These are phyloP conservation scores for Drosophila ficusphila DNA, from an alignment of 1,140 invertebrate species.

Conservation along the genomic window DNA sequence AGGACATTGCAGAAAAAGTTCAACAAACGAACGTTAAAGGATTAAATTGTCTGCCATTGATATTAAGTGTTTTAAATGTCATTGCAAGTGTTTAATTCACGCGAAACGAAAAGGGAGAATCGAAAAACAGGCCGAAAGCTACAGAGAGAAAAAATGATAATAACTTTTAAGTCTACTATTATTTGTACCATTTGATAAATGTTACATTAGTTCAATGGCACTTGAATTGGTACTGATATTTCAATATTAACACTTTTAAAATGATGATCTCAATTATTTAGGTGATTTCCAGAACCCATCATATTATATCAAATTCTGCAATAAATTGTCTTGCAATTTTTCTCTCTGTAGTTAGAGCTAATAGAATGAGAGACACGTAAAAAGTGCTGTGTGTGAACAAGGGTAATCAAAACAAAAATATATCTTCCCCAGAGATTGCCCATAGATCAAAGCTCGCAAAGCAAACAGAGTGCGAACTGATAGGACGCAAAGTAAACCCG, in stretches of 20 bases:
- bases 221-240: too few relatives aligned
- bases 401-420: constrained; percentile 44
- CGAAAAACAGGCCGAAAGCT: not conserved
- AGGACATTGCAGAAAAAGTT: constrained; percentile 61
- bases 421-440: constrained; percentile 37
- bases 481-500: constrained; percentile 36
- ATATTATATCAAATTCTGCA: too few relatives aligned
- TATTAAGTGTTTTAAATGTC: constrained; percentile 82
- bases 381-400: constrained; percentile 50
- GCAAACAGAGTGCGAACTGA: constrained; percentile 61
- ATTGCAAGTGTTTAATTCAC: constrained; percentile 80
- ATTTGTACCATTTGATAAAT: too few relatives aligned
- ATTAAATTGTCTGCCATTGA: constrained; percentile 80
- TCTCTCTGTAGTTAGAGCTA: constrained; percentile 13
- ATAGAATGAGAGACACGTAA: constrained; percentile 11
- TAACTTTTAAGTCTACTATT: too few relatives aligned
- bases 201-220: too few relatives aligned
- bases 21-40: constrained; percentile 78
- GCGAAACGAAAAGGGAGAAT: constrained; percentile 12
- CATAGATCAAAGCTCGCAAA: constrained; percentile 33
- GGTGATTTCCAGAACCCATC: too few relatives aligned
- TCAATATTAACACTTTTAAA: too few relatives aligned
- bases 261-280: too few relatives aligned
- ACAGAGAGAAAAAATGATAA: not conserved
- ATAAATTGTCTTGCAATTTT: too few relatives aligned